Conservation (phyloP, 1,140 invertebrate species). For the Cecropterus lyciades region DNA sequence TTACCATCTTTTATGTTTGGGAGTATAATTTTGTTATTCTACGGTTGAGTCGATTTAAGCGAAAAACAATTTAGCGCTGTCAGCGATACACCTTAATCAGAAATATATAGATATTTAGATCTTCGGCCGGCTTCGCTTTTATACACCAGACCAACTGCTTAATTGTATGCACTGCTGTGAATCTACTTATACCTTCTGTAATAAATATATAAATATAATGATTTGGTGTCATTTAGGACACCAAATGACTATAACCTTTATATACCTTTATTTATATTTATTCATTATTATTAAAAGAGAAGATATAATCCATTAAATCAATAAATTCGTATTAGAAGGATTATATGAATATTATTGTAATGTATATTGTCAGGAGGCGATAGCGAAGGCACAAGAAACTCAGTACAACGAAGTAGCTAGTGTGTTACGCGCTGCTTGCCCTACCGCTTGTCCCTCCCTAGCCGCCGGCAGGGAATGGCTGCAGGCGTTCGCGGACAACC, state of each 20-base stretch:
- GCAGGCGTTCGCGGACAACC: slow-evolving; percentile 82
- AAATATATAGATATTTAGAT: slow-evolving; percentile 36
- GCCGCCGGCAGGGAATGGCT: slow-evolving; percentile 83
- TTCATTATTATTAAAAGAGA: too few species aligned
- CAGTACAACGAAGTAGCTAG: slow-evolving; percentile 85
- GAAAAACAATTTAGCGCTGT: slow-evolving; percentile 6
- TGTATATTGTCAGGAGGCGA: slow-evolving; percentile 69
- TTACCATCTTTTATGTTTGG: too few species aligned
- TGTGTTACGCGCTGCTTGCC: slow-evolving; percentile 86
- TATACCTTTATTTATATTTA: too few species aligned
- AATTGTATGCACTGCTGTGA: slow-evolving; percentile 27
- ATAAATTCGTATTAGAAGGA: too few species aligned
- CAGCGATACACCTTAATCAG: slow-evolving; percentile 10
- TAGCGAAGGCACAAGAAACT: slow-evolving; percentile 79
- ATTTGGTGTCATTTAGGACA: too few species aligned
- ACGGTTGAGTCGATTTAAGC: not conserved
- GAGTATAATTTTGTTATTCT: too few species aligned
- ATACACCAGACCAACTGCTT: slow-evolving; percentile 19
- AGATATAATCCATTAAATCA: too few species aligned
- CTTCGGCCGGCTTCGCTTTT: slow-evolving; percentile 72
- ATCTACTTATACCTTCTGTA: not conserved
- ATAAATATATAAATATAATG: not conserved
- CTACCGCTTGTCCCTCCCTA: slow-evolving; percentile 78
- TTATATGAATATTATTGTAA: too few species aligned
- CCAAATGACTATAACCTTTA: too few species aligned